These are phyloP conservation scores for Amphilophus citrinellus DNA, from an alignment of 2,113 vertebrate species.

Conservation along the genomic window DNA sequence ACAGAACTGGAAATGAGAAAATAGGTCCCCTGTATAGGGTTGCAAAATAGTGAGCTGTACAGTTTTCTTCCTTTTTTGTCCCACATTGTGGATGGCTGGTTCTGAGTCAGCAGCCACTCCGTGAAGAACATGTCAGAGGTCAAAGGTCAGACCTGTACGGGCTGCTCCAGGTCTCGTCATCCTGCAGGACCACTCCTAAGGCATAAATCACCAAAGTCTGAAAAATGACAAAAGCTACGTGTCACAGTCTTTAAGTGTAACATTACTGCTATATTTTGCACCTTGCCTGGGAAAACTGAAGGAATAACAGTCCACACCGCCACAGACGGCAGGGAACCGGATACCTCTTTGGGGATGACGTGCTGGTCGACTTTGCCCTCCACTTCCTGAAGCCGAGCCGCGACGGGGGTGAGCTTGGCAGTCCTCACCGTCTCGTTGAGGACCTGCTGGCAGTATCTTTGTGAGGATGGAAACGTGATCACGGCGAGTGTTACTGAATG, in stretches of 20 bases:
- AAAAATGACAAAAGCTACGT: conserved; percentile 31
- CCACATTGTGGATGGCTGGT: background rate
- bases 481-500: background rate
- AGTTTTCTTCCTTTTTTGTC: background rate
- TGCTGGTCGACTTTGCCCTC: conserved; percentile 93
- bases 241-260: background rate
- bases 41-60: too few relatives aligned
- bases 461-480: background rate
- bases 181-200: conserved; percentile 93
- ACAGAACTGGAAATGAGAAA: background rate
- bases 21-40: background rate
- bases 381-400: conserved; percentile 91
- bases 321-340: conserved; percentile 3
- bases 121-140: background rate
- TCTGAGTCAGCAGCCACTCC: background rate
- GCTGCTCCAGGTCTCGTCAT: conserved; percentile 87
- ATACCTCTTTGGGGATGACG: conserved; percentile 94
- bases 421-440: conserved; percentile 94
- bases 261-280: background rate
- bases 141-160: conserved; percentile 85
- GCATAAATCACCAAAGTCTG: conserved; percentile 96
- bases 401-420: conserved; percentile 92
- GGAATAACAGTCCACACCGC: background rate
- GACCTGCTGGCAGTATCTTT: conserved; percentile 90
- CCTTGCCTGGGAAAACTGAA: background rate